Evolutionary conservation across 2,888 invertebrate genomes (phyloP), one percentile per base, ranked within the genome.

Genomic region (Scaptodrosophila latifasciaeformis): DNA sequence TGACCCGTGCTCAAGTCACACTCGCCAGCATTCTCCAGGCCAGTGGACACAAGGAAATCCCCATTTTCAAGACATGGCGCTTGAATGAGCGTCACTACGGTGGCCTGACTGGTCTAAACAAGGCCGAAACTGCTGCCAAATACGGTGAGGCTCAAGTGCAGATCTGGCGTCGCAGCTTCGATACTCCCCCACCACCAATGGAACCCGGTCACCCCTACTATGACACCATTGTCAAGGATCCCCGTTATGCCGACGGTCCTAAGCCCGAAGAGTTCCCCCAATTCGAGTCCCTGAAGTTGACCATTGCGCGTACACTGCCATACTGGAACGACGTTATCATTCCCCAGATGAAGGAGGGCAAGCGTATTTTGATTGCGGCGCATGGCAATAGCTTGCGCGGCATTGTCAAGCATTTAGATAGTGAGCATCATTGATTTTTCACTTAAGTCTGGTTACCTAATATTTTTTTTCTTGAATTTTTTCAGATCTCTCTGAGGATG

Each of bases 81-180:
- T 86, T 96, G 7, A 96, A 96, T 78, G 95, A 96, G 85, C 90
- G 96, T 62, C 96, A 96, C 83, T 96, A 96, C 71, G 96, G 96
- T 54, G 93, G 93, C 17, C 88, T 96, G 3, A 96, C 95, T 39
- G 95, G 95, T n/a, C 88, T 96, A 59, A 93, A 96, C 81, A 96
- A 96, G 86, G 90, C 93, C 0, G 95, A 95, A 87, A 95, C 95
- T 3, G 95, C 95, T 18, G 92, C 92, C 44, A 94, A 95, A 80
- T 96, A 93, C 85, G 96, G 96, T 7, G 95, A 95, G 82, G 92
- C 92, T 15, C 94, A 94, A 88, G 93, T 86, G 5, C 91, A 92
- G 86, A 93, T 94, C 79, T 96, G 96, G 96, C 90, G 95, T 59
- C 90, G 95, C 62, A 95, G 95, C 76, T 96, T 92, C 67, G 94